Base-by-base conservation (phyloP, 2,888 invertebrate genomes). In the Lepeophtheirus nordmannii region DNA sequence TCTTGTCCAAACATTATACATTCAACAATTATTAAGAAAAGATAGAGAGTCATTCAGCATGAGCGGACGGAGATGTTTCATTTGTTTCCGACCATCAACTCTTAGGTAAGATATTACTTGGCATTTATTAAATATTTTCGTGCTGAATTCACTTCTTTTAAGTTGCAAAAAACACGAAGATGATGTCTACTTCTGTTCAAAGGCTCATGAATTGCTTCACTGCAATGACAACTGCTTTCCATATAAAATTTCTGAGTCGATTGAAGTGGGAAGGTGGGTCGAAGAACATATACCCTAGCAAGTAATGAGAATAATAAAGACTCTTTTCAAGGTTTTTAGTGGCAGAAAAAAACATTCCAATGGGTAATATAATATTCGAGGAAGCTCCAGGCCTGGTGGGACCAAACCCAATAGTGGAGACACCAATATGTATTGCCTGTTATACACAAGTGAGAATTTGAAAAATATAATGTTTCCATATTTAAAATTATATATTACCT, bases 371-470 rank as follows among this genome's bases (percentile, higher is more conserved):
- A 17, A 46, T 46, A 46, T 46, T 46, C 17, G n/a, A 46, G 17
- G 53, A 46, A 17, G 5, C 17, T 17, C 53, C 53, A 46, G 53
- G 53, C 1, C 5, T 46, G 14, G 53, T 46, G 8, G 53, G 53
- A n/a, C 53, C 53, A 46, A 46, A 46, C 17, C 53, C 53, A 14
- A 17, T 46, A 46, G n/a, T 46, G 5, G 53, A 17, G 17, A 46
- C n/a, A n/a, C 53, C 53, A 46, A 46, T 46, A n/a, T 46, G 53
- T 8, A 46, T 46, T 8, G 53, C 53, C 53, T 46, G 53, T 46
- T 46, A 46, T 46, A 46, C 14, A 46, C 2, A 46, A 17, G 53
- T 46, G 8, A 8, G 14, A n/a, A 46, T n/a, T 2, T 46, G 14
- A n/a, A 30, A 30, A 46, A 46, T 46, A 17, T 46, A 46, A 5